phyloP scores from a whole-genome alignment of 2,113 vertebrate species.

The Petaurus breviceps region DNA sequence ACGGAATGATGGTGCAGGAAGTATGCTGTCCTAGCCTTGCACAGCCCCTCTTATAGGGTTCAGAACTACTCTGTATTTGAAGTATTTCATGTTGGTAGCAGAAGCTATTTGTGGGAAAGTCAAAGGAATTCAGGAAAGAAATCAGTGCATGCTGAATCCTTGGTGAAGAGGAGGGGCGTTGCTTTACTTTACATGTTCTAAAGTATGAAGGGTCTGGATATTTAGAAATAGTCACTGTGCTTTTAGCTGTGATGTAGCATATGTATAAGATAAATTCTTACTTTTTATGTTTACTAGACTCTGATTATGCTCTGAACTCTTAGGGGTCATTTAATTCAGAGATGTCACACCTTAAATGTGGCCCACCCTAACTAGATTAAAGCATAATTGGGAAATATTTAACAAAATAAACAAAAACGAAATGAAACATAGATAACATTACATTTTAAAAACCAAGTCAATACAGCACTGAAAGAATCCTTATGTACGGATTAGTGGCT shows the following conservation, averaged over 20 bases:
- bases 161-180: background rate
- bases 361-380: constrained; percentile 18
- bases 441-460: background rate
- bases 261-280: constrained; percentile 13
- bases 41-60: background rate
- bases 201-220: background rate
- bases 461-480: background rate
- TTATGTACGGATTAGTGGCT: background rate
- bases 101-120: background rate
- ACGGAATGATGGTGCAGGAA: background rate
- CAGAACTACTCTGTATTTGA: constrained; percentile 4
- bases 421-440: background rate
- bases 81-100: background rate
- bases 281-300: constrained; percentile 4
- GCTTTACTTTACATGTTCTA: background rate
- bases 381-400: background rate
- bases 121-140: background rate
- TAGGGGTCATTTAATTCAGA: background rate
- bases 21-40: constrained; percentile 27
- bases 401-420: background rate
- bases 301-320: background rate
- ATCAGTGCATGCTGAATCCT: background rate
- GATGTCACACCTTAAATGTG: background rate
- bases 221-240: constrained; percentile 17
- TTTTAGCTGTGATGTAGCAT: background rate